A percentile compares a stretch with the other conserved stretches of the same genome.
phyloP scores from a whole-genome alignment of 2,888 invertebrate species.

The Oxytorus armatus region DNA sequence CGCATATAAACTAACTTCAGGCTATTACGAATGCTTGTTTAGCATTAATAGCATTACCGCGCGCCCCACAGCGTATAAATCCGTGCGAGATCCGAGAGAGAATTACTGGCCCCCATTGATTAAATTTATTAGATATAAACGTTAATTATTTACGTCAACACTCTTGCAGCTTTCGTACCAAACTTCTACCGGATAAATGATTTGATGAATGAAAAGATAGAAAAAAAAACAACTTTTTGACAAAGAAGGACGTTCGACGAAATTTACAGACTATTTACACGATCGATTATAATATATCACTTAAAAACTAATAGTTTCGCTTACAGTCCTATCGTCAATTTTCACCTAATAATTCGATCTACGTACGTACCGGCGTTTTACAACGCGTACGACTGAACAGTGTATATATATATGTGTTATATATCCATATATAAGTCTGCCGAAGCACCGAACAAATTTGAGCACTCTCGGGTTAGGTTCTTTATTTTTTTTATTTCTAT shows the following conservation, averaged over 20 bases:
- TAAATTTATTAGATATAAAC: conserved; percentile 22
- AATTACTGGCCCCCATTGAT: conserved; percentile 83
- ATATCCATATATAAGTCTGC: conserved; percentile 64
- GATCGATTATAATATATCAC: conserved; percentile 57
- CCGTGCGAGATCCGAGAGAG: conserved; percentile 84
- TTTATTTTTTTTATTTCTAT: conserved; percentile 21
- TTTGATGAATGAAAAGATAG: neutral
- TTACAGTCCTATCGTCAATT: conserved; percentile 58
- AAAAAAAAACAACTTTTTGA: conserved; percentile 21
- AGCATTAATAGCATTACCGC: conserved; percentile 69
- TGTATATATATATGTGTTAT: conserved; percentile 44
- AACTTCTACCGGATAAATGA: conserved; percentile 67
- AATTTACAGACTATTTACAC: conserved; percentile 71
- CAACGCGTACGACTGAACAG: conserved; percentile 39
- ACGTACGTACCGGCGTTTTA: conserved; percentile 54
- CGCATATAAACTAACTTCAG: conserved; percentile 28
- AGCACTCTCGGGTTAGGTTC: conserved; percentile 68
- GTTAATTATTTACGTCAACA: conserved; percentile 57
- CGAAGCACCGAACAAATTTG: conserved; percentile 78
- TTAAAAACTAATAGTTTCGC: conserved; percentile 71
- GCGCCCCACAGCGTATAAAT: conserved; percentile 81
- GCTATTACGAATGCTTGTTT: conserved; percentile 57
- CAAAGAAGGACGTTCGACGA: conserved; percentile 57
- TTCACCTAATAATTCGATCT: conserved; percentile 64
- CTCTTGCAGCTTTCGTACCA: conserved; percentile 29